Evolutionary conservation across 2,888 invertebrate genomes (phyloP).

Genomic region (Carpatolechia fugitivella): DNA sequence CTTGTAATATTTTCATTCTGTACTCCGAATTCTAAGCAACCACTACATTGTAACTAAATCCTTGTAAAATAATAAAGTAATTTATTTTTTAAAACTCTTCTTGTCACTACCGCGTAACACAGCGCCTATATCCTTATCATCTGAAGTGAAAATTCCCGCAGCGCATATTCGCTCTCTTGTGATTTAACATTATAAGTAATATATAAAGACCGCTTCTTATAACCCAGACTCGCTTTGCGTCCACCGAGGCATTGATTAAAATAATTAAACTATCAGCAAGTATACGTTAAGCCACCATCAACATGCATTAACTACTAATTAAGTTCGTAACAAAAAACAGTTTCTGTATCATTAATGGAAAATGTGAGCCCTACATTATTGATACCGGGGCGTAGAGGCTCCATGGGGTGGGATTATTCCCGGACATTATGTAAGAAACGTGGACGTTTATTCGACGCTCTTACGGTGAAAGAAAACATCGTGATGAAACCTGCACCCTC

Average conservation of each 20-base stretch:
- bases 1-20: too few species aligned
- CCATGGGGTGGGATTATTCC: slow-evolving; percentile 22
- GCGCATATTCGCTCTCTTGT: background rate
- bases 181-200: slow-evolving; percentile 31
- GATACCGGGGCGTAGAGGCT: slow-evolving; percentile 35
- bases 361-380: slow-evolving; percentile 53
- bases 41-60: too few species aligned
- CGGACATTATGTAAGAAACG: background rate
- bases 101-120: too few species aligned
- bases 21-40: too few species aligned
- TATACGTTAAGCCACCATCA: slow-evolving; percentile 53
- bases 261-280: slow-evolving; percentile 55
- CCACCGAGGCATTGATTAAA: slow-evolving; percentile 41
- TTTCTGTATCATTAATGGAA: slow-evolving; percentile 53
- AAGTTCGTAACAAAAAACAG: slow-evolving; percentile 61
- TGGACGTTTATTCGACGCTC: too few species aligned
- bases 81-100: too few species aligned
- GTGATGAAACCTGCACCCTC: too few species aligned
- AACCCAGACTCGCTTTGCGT: slow-evolving; percentile 18
- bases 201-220: slow-evolving; percentile 30
- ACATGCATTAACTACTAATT: slow-evolving; percentile 67
- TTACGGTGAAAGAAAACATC: too few species aligned
- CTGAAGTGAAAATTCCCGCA: too few species aligned
- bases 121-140: too few species aligned
- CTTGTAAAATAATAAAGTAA: too few species aligned